Base-by-base conservation (phyloP, 1,140 invertebrate species). In the Brachionus angularis region DNA sequence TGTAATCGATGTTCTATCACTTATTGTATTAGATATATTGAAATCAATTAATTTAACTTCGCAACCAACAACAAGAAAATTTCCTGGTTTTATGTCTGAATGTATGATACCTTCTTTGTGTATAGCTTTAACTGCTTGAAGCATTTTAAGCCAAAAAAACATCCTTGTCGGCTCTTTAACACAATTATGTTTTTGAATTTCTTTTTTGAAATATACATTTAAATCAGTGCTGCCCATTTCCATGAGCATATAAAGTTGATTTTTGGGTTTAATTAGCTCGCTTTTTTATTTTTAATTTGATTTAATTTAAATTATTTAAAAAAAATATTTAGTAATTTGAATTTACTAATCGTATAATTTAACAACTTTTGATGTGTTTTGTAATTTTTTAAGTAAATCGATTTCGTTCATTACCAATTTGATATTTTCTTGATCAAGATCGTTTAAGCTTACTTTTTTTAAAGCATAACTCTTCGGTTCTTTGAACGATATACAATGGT, bases 11-110 rank as follows among this genome's bases (percentile, higher is more conserved):
- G 94, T 97, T 78, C 88, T 88, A 77, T 97, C 93, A 44, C 86
- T 84, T 53, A 98, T 85, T 53, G 87, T 87, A 50, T 91, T 90
- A n/a, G 95, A 89, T 75, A 98, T 98, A 23, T 94, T 95, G 84
- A 98, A 98, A 83, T 98, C 95, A 73, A 98, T 98, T 23, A 98
- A 82, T 83, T 97, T 98, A 3, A 98, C 79, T 50, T 87, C 85
- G 3, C 90, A 91, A 71, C 86, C 85, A 23, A 93, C 90, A 75
- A 94, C 82, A 10, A 98, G 83, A 82, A 98, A 98, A 82, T 98
- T 98, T 1, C 91, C 91, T 10, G 95, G 95, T 80, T 98, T 98
- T 69, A 98, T 82, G 81, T 98, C 94, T 0, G 91, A 91, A 83
- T 97, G 94, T 71, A 97, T 91, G 12, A 97, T 81, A 89, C 91